Evolutionary conservation across 2,797 vertebrate genomes (phyloP), one percentile per base, ranked within the genome.

Genomic region (Peromyscus eremicus): DNA sequence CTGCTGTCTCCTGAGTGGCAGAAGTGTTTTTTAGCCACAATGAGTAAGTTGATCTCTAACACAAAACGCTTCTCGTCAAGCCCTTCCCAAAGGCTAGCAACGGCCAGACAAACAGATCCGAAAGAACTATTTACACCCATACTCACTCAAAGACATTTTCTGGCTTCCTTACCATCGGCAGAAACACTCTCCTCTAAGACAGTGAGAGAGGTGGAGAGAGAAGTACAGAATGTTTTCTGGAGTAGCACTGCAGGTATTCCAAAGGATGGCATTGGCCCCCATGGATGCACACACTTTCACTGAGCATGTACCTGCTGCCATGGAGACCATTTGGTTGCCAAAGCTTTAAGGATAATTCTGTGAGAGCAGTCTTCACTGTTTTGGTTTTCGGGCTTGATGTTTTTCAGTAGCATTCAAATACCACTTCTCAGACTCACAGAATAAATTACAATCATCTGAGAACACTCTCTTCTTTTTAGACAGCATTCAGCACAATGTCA

Each of bases 41-140:
- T 25, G 52, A 91, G 52, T 2, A 77, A n/a, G 55, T 43, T 40
- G 82, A 55, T 77, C 52, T 84, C 43, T 92, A 40, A 81, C 23
- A 32, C 12, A 55, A 23, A 71, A 70, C 25, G 6, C 6, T 11
- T 5, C 5, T 80, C 25, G 32, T 83, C 49, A 64, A 52, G 17
- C 6, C 43, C 49, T 77, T 95, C 29, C 21, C 10, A 93, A 80
- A 70, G 89, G 34, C 40, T 57, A 84, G 46, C 71, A 80, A 71
- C 11, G 82, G 40, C 49, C 64, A 68, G 27, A 93, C 5, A 29
- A 95, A 75, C 2, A 27, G 55, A 60, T 49, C 62, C 27, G 64
- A 89, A 80, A 75, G 37, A 95, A 93, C 86, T 82, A 82, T 37
- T 95, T 92, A 91, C 2, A 25, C 5, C 17, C 55, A 73, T 43